Evolutionary conservation across 2,888 invertebrate genomes (phyloP).

Genomic region (Zeuzera pyrina): DNA sequence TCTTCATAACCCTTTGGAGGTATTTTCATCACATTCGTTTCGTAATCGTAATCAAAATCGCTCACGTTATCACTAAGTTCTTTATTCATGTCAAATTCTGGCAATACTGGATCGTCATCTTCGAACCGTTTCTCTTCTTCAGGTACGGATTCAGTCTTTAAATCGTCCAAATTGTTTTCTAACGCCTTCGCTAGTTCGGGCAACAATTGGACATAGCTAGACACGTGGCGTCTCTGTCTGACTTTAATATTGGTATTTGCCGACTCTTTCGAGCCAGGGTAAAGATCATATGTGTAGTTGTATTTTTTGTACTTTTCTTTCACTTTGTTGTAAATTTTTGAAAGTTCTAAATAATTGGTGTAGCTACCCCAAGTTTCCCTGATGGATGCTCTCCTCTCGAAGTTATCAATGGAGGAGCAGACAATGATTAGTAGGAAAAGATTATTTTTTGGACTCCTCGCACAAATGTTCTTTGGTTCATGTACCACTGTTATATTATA

Average conservation of each 20-base stretch:
- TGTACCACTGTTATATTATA: slow-evolving; percentile 78
- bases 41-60: slow-evolving; percentile 45
- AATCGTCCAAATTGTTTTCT: slow-evolving; percentile 29
- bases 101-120: slow-evolving; percentile 36
- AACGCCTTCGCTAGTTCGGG: slow-evolving; percentile 52
- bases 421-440: slow-evolving; percentile 81
- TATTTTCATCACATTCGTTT: slow-evolving; percentile 60
- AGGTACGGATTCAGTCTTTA: slow-evolving; percentile 33
- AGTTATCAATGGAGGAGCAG: slow-evolving; percentile 80
- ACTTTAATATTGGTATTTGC: slow-evolving; percentile 21
- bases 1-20: slow-evolving; percentile 53
- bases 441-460: slow-evolving; percentile 33
- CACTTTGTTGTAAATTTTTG: slow-evolving; percentile 33
- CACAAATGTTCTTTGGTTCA: slow-evolving; percentile 73
- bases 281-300: slow-evolving; percentile 48
- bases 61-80: slow-evolving; percentile 28
- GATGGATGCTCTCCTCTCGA: slow-evolving; percentile 77
- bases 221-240: slow-evolving; percentile 36
- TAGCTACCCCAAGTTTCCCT: slow-evolving; percentile 81
- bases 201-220: slow-evolving; percentile 37
- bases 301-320: slow-evolving; percentile 46
- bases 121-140: slow-evolving; percentile 42
- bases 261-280: slow-evolving; percentile 11
- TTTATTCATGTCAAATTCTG: slow-evolving; percentile 59
- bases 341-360: slow-evolving; percentile 38